Percentiles rank a stretch among this genome's conserved stretches.
phyloP scores from a whole-genome alignment of 2,888 invertebrate genomes.

The Gibbula magus region DNA sequence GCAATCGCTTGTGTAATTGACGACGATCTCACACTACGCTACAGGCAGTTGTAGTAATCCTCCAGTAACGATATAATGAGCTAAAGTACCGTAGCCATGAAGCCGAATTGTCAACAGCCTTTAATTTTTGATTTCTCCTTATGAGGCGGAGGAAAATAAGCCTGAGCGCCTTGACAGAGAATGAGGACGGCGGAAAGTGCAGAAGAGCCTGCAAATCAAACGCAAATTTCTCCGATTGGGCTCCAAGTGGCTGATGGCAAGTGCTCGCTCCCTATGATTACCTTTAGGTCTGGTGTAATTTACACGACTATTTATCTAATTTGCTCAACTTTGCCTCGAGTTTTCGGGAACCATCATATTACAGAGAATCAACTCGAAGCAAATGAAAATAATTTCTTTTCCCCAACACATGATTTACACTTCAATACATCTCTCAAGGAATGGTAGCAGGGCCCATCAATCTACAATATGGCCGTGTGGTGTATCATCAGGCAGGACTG shows the following conservation, averaged over 20 bases:
- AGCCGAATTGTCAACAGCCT: slow-evolving; percentile 26
- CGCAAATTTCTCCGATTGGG: not conserved
- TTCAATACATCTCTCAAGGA: not conserved
- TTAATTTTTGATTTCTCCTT: slow-evolving; percentile 26
- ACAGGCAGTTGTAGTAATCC: slow-evolving; percentile 27
- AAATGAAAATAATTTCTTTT: slow-evolving; percentile 9
- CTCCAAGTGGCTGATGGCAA: not conserved
- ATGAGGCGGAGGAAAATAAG: slow-evolving; percentile 10
- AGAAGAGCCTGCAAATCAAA: not conserved
- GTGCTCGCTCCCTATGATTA: not conserved
- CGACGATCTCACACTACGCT: slow-evolving; percentile 20
- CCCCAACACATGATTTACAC: not conserved
- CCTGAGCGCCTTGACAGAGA: not conserved
- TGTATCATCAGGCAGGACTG: too few relatives aligned
- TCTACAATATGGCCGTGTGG: too few relatives aligned
- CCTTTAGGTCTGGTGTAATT: not conserved
- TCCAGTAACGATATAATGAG: slow-evolving; percentile 31
- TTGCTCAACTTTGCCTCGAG: slow-evolving; percentile 13
- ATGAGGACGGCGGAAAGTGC: not conserved
- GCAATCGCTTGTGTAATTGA: slow-evolving; percentile 33
- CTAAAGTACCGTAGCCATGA: slow-evolving; percentile 26
- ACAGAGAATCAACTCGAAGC: slow-evolving; percentile 9
- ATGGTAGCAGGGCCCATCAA: not conserved
- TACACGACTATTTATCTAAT: slow-evolving; percentile 16
- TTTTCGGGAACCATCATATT: slow-evolving; percentile 17